These are phyloP conservation scores for Tenthredo scrophulariae DNA, from an alignment of 2,888 invertebrate genomes.

Conservation along the genomic window DNA sequence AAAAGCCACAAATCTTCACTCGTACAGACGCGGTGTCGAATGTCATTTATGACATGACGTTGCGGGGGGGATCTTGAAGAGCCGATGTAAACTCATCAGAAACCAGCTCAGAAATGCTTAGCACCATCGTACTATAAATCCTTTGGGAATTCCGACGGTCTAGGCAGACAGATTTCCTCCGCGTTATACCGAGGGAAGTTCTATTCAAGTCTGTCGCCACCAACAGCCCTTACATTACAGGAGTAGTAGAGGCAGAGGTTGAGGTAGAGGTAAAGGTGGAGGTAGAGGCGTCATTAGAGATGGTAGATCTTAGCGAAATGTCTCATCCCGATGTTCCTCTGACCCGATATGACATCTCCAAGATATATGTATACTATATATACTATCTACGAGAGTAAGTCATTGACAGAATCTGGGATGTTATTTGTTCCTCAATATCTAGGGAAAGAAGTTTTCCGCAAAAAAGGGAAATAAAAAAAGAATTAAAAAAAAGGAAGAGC, in stretches of 20 bases:
- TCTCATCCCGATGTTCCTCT: slow-evolving; percentile 26
- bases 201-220: slow-evolving; percentile 45
- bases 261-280: background rate
- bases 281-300: background rate
- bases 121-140: slow-evolving; percentile 17
- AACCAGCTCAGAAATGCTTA: slow-evolving; percentile 26
- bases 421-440: background rate
- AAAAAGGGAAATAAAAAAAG: background rate
- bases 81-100: slow-evolving; percentile 37
- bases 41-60: background rate
- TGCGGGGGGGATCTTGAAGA: background rate
- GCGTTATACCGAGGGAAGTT: slow-evolving; percentile 28
- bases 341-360: background rate
- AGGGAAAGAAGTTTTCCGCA: background rate
- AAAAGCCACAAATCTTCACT: background rate
- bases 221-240: slow-evolving; percentile 29
- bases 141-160: slow-evolving; percentile 42
- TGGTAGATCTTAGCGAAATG: slow-evolving; percentile 30
- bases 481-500: no score
- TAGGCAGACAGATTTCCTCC: slow-evolving; percentile 31
- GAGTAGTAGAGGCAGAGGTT: background rate
- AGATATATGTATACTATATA: background rate
- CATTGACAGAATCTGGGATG: background rate
- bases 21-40: background rate
- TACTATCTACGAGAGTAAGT: background rate